These are phyloP conservation scores for Hypercompe scribonia DNA, from an alignment of 2,888 invertebrate species.

Conservation along the genomic window DNA sequence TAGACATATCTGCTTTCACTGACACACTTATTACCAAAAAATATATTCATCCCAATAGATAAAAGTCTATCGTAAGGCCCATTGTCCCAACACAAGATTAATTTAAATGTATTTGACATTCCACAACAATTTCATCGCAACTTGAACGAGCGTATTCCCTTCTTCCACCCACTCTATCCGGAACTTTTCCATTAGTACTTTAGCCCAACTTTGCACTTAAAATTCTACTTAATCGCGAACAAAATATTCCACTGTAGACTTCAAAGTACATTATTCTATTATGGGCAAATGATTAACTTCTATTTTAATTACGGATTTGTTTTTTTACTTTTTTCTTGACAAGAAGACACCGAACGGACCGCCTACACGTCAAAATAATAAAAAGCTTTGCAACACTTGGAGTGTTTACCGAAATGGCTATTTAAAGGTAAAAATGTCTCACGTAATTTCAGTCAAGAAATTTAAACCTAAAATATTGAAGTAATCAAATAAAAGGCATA, in stretches of 20 bases:
- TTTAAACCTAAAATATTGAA: background rate
- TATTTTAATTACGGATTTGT: constrained; percentile 51
- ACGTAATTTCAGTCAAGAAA: background rate
- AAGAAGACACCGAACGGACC: background rate
- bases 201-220: constrained; percentile 72
- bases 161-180: constrained; percentile 61
- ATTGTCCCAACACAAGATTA: constrained; percentile 40
- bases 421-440: background rate
- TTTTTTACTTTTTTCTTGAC: constrained; percentile 33
- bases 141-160: constrained; percentile 63
- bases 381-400: constrained; percentile 1
- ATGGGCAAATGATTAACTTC: constrained; percentile 60
- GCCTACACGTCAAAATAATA: constrained; percentile 11
- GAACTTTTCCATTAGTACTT: constrained; percentile 77
- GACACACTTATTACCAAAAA: background rate
- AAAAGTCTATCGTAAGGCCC: constrained; percentile 22
- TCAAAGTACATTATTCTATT: constrained; percentile 63
- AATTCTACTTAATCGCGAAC: constrained; percentile 72
- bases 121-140: constrained; percentile 62
- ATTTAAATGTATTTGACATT: constrained; percentile 67
- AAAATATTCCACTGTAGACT: constrained; percentile 67
- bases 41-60: constrained; percentile 20
- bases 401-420: background rate
- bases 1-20: background rate
- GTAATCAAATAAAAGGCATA: background rate